Conservation (phyloP, 2,797 vertebrate genomes). For the Benthosema pterotum region DNA sequence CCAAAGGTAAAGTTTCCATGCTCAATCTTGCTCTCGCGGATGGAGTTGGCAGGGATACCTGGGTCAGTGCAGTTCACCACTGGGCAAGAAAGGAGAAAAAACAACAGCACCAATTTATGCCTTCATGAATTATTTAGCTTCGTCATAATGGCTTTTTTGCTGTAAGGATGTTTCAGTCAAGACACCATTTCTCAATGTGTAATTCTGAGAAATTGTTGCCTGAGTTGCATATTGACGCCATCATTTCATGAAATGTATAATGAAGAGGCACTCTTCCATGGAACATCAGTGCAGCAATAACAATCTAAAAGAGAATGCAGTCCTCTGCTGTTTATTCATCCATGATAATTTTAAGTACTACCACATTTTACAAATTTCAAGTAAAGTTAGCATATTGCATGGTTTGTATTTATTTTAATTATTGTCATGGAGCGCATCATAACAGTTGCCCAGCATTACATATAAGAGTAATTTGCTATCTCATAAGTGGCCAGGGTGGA, state of each 20-base stretch:
- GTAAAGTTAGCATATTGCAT: conserved; percentile 3
- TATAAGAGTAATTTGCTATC: conserved; percentile 8
- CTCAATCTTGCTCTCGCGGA: conserved; percentile 97
- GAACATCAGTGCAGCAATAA: conserved; percentile 4
- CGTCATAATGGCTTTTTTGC: conserved; percentile 26
- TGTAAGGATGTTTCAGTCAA: conserved; percentile 28
- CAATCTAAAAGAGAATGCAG: conserved; percentile 7
- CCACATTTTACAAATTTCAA: neutral
- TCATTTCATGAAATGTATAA: conserved; percentile 24
- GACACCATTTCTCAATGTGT: conserved; percentile 19
- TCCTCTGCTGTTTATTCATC: conserved; percentile 12
- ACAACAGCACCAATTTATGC: conserved; percentile 8
- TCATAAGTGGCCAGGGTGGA: conserved; percentile 24
- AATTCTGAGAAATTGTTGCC: conserved; percentile 28
- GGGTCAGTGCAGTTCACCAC: conserved; percentile 98
- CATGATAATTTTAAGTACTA: neutral
- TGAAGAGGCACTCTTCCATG: neutral
- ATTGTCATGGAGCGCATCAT: conserved; percentile 4
- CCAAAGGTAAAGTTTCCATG: conserved; percentile 97
- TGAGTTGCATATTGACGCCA: conserved; percentile 12
- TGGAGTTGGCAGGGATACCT: conserved; percentile 95
- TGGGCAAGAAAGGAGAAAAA: conserved; percentile 54
- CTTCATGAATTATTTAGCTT: conserved; percentile 32
- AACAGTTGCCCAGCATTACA: conserved; percentile 10
- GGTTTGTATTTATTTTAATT: neutral